These are phyloP conservation scores for Agonopterix heracliana DNA, from an alignment of 2,888 invertebrate species.

Conservation along the genomic window DNA sequence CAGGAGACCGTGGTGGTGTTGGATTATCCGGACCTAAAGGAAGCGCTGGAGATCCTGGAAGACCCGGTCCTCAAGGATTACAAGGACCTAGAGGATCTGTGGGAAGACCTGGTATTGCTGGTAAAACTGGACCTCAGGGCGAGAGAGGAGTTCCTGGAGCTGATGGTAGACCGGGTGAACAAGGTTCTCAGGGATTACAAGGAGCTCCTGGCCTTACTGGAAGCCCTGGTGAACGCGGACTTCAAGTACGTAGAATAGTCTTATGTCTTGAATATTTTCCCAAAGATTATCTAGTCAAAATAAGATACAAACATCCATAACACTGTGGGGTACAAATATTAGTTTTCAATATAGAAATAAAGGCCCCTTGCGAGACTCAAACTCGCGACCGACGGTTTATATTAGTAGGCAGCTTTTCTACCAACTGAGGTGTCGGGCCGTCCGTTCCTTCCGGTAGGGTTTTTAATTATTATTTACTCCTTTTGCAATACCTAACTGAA, in stretches of 20 bases:
- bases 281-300: no score
- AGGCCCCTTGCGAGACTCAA: no score
- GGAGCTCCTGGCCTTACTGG: constrained; percentile 88
- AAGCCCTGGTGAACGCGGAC: constrained; percentile 85
- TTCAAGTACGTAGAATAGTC: constrained; percentile 69
- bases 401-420: no score
- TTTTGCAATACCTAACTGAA: background rate
- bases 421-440: no score
- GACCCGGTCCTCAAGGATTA: constrained; percentile 81
- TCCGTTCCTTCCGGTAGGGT: no score
- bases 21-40: constrained; percentile 76
- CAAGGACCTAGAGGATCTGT: constrained; percentile 78
- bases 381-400: no score
- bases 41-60: constrained; percentile 76
- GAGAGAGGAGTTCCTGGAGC: constrained; percentile 87
- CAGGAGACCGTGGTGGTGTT: constrained; percentile 81
- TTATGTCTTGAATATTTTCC: background rate
- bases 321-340: no score
- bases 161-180: constrained; percentile 90
- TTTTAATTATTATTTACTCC: background rate
- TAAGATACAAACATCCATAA: no score
- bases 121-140: constrained; percentile 82
- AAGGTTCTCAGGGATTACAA: constrained; percentile 86
- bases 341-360: no score
- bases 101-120: constrained; percentile 83